Percentiles rank a stretch among this genome's conserved stretches.
phyloP scores from a whole-genome alignment of 2,888 invertebrate species.

The Megastigmus dorsalis region DNA sequence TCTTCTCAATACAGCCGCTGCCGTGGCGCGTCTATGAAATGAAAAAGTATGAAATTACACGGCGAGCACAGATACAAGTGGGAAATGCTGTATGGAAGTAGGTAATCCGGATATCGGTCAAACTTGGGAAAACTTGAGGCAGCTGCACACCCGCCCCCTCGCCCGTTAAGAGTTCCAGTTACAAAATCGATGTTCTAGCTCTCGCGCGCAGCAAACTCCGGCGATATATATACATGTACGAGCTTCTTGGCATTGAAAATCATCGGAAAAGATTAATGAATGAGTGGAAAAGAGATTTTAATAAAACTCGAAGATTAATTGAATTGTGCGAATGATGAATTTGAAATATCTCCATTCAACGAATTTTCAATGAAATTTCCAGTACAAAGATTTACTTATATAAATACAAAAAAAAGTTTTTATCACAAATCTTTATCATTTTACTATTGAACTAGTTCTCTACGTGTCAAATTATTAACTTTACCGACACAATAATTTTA shows the following conservation, averaged over 20 bases:
- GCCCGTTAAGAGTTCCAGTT: slow-evolving; percentile 1
- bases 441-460: no score
- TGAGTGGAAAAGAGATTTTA: not conserved
- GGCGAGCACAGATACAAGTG: not conserved
- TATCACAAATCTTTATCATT: no score
- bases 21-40: not conserved
- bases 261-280: slow-evolving; percentile 1
- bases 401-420: no score
- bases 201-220: not conserved
- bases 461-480: no score
- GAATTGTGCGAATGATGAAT: no score
- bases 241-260: not conserved
- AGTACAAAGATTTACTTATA: no score
- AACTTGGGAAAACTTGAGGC: slow-evolving; percentile 28
- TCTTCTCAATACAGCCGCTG: not conserved
- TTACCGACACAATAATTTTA: no score
- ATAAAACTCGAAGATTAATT: no score
- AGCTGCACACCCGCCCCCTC: not conserved
- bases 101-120: slow-evolving; percentile 17
- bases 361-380: no score
- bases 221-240: no score
- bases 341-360: no score
- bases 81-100: slow-evolving; percentile 13
- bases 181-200: slow-evolving; percentile 24
- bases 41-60: slow-evolving; percentile 12